phyloP scores from a whole-genome alignment of 2,797 vertebrate genomes.

The Cygnus olor region DNA sequence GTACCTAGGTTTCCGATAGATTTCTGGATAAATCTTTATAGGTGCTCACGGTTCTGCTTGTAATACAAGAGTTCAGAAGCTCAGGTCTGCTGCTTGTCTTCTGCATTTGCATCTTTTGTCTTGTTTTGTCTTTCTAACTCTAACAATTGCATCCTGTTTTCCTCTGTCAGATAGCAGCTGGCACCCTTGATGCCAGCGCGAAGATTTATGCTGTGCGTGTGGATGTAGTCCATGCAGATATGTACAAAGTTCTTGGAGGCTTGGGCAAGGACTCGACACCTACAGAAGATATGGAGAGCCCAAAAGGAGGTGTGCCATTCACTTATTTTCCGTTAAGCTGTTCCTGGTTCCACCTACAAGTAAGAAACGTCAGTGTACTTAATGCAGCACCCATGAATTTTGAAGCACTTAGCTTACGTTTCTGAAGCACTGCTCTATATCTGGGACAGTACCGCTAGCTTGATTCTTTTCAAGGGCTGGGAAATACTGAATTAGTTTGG shows the following conservation, averaged over 20 bases:
- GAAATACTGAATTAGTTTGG: neutral
- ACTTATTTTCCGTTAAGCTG: neutral
- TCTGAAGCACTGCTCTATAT: neutral
- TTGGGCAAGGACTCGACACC: constrained; percentile 84
- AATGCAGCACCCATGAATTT: rapidly evolving
- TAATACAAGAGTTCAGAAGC: neutral
- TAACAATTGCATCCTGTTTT: neutral
- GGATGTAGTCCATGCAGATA: constrained; percentile 91
- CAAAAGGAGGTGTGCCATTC: constrained; percentile 52
- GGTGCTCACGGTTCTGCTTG: neutral
- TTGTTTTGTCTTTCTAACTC: neutral
- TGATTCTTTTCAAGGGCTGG: neutral
- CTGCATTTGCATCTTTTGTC: neutral
- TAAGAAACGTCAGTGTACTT: rapidly evolving
- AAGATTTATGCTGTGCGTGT: constrained; percentile 96
- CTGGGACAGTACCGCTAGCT: neutral
- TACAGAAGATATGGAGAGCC: neutral
- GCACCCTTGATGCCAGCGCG: constrained; percentile 93
- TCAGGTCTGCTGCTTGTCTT: neutral
- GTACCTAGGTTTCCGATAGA: rapidly evolving
- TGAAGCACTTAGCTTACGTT: rapidly evolving
- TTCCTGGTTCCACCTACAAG: rapidly evolving
- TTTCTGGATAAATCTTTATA: neutral
- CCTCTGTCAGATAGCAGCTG: constrained; percentile 87
- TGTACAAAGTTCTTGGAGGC: constrained; percentile 90